Percentiles rank a stretch among this genome's conserved stretches.
These are phyloP conservation scores for Pinna nobilis DNA, from an alignment of 1,140 invertebrate species.

Conservation along the genomic window DNA sequence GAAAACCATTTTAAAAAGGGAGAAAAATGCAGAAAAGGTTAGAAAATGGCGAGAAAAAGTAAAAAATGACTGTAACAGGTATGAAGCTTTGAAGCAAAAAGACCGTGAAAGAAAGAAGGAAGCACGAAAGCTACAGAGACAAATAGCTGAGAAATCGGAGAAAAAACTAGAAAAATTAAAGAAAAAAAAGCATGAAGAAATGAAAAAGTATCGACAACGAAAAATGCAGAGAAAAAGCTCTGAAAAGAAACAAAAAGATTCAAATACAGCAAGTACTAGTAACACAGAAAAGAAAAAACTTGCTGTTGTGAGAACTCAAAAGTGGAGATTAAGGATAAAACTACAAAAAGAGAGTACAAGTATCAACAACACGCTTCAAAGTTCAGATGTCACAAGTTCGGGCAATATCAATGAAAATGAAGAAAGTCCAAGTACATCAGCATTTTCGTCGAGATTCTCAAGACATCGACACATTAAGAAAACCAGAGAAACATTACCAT, in stretches of 20 bases:
- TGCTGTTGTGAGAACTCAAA: not conserved
- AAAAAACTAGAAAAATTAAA: not conserved
- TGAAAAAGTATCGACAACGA: not conserved
- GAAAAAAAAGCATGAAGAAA: conserved; percentile 3
- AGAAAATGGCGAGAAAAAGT: conserved; percentile 10
- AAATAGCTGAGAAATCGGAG: not conserved
- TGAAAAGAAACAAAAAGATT: not conserved
- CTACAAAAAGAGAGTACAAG: not conserved
- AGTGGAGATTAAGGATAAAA: not conserved
- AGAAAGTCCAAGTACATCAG: conserved; percentile 1
- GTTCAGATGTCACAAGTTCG: too few relatives aligned
- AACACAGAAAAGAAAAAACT: not conserved
- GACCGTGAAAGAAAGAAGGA: conserved; percentile 9
- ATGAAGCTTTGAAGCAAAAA: not conserved
- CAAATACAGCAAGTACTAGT: too few relatives aligned
- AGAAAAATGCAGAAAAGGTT: conserved; percentile 11
- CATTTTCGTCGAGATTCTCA: not conserved
- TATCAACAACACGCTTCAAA: too few relatives aligned
- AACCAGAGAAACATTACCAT: conserved; percentile 16
- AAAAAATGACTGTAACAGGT: not conserved
- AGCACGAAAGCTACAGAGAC: not conserved
- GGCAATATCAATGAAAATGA: too few relatives aligned
- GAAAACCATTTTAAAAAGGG: not conserved
- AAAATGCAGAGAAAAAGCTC: not conserved
- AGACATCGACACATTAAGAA: conserved; percentile 17